Conservation (phyloP, 2,113 vertebrate genomes). For the Thamnophis sirtalis region DNA sequence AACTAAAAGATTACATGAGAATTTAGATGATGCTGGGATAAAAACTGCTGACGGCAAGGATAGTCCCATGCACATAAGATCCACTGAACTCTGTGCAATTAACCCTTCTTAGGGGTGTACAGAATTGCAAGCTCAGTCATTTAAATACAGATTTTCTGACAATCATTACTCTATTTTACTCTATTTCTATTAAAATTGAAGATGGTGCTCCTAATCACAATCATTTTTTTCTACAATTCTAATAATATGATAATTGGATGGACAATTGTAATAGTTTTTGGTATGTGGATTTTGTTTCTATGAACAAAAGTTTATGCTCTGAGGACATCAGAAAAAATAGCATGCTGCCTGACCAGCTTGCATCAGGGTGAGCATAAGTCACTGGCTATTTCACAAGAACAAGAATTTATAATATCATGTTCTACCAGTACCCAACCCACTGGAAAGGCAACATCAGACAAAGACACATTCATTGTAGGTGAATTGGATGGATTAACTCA, state of each 20-base stretch:
- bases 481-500: not conserved
- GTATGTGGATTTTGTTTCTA: not conserved
- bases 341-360: not conserved
- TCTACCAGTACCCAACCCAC: not conserved
- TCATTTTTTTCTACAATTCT: not conserved
- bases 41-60: not conserved
- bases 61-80: not conserved
- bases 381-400: not conserved
- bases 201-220: not conserved
- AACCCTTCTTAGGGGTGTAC: not conserved
- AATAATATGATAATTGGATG: not conserved
- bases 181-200: not conserved
- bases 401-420: not conserved
- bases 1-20: not conserved
- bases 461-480: not conserved
- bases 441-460: not conserved
- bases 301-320: not conserved
- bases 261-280: not conserved
- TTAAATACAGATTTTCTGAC: not conserved
- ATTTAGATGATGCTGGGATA: not conserved
- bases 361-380: not conserved
- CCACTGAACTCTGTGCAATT: not conserved
- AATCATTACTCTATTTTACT: not conserved
- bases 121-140: constrained; percentile 17
- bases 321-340: not conserved